Percentiles rank a stretch among this genome's conserved stretches.
These are phyloP conservation scores for Pteromalus puparum DNA, from an alignment of 1,140 invertebrate species.

Conservation along the genomic window DNA sequence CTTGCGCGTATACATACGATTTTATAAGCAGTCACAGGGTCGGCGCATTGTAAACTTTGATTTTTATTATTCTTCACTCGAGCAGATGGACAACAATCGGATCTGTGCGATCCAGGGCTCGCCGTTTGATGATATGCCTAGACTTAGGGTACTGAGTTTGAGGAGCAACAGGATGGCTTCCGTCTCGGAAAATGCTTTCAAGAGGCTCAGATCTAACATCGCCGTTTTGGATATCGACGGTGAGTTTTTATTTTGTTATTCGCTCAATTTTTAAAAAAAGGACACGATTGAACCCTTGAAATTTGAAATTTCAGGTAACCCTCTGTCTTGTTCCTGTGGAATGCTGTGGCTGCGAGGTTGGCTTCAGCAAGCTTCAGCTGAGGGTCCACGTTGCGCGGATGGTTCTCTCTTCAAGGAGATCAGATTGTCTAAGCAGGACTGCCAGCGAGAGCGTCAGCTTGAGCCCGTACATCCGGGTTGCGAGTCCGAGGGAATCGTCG, in stretches of 20 bases:
- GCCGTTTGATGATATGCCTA: constrained; percentile 88
- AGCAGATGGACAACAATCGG: constrained; percentile 82
- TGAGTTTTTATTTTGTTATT: constrained; percentile 61
- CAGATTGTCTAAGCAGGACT: constrained; percentile 82
- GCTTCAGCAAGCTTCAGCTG: constrained; percentile 82
- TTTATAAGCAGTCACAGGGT: neutral
- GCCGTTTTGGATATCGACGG: constrained; percentile 90
- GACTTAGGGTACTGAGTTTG: constrained; percentile 86
- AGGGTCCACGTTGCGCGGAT: constrained; percentile 85
- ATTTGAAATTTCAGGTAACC: constrained; percentile 80
- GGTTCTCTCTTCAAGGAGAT: constrained; percentile 84
- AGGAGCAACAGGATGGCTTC: constrained; percentile 86
- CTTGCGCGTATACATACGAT: neutral
- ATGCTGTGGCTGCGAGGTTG: constrained; percentile 89
- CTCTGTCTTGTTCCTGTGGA: constrained; percentile 86
- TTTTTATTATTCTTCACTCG: constrained; percentile 9
- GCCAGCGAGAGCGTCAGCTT: constrained; percentile 75
- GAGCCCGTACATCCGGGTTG: constrained; percentile 79
- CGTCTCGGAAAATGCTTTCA: constrained; percentile 85
- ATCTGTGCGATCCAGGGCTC: constrained; percentile 83
- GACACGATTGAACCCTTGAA: neutral
- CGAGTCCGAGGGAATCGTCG: constrained; percentile 79
- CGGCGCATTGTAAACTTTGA: neutral
- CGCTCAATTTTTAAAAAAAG: neutral
- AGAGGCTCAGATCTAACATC: constrained; percentile 85